Percentiles rank a stretch among this genome's conserved stretches.
Conservation (phyloP, 2,797 vertebrate genomes). For the Diplodus sargus region DNA sequence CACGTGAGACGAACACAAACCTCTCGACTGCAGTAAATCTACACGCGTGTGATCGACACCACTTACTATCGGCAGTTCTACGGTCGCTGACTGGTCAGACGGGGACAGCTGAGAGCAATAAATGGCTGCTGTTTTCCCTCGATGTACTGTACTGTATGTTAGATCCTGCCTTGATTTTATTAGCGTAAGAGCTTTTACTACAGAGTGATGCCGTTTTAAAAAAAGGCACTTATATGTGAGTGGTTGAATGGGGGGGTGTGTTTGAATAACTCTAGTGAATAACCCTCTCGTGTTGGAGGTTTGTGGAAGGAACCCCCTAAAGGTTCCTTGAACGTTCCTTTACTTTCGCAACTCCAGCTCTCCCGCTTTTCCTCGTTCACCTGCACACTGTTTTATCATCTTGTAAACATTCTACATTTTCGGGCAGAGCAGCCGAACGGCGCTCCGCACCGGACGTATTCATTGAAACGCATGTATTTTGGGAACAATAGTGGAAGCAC, state of each 20-base stretch:
- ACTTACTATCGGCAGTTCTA: constrained; percentile 12
- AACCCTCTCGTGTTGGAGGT: constrained; percentile 4
- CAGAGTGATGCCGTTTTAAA: constrained; percentile 27
- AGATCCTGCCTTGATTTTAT: constrained; percentile 59
- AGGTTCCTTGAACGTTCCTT: constrained; percentile 4
- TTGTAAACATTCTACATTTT: constrained; percentile 15
- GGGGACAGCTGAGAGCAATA: constrained; percentile 64
- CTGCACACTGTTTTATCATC: background rate
- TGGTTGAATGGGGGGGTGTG: background rate
- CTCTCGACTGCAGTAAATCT: constrained; percentile 41
- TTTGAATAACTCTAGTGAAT: background rate
- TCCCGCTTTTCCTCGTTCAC: constrained; percentile 11
- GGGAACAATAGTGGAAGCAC: constrained; percentile 11
- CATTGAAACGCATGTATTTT: background rate
- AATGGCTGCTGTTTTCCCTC: constrained; percentile 53
- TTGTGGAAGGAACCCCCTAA: constrained; percentile 15
- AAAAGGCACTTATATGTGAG: constrained; percentile 54
- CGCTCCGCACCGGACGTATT: background rate
- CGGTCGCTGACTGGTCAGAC: constrained; percentile 34
- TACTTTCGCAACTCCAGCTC: background rate
- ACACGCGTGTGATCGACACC: constrained; percentile 27
- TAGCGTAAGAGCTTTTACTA: constrained; percentile 40
- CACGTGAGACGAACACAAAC: constrained; percentile 49
- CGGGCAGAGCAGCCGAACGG: background rate
- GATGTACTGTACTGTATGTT: constrained; percentile 57